Evolutionary conservation across 2,797 vertebrate genomes (phyloP).

Genomic region (Monodelphis domestica): DNA sequence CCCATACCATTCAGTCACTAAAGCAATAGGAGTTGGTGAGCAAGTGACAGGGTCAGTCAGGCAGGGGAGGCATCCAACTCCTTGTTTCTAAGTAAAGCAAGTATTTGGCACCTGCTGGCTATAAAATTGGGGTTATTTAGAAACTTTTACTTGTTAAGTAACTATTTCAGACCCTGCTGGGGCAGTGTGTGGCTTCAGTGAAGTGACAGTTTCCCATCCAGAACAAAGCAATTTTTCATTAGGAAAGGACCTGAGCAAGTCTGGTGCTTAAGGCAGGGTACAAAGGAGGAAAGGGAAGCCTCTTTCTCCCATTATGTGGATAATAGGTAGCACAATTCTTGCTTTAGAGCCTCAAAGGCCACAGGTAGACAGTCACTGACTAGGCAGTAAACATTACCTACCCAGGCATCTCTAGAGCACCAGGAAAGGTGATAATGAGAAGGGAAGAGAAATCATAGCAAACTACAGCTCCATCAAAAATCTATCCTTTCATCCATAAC

Average conservation of each 20-base stretch:
- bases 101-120: constrained; percentile 17
- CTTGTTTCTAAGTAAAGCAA: background rate
- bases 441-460: no score
- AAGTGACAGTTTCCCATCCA: background rate
- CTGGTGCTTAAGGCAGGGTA: background rate
- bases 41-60: constrained; percentile 4
- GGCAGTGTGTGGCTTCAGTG: background rate
- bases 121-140: constrained; percentile 10
- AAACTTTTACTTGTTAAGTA: background rate
- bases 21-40: constrained; percentile 13
- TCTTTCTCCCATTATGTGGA: background rate
- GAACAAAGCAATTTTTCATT: background rate
- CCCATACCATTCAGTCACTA: constrained; percentile 43
- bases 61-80: background rate
- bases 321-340: background rate
- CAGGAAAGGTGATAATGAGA: background rate
- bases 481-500: background rate
- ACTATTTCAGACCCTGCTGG: accelerated
- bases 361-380: background rate
- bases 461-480: background rate
- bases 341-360: background rate
- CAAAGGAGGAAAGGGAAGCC: background rate
- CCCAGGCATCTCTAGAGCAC: background rate
- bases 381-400: background rate
- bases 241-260: background rate